Evolutionary conservation across 2,113 vertebrate species (phyloP).

Genomic region (Chitala chitala): DNA sequence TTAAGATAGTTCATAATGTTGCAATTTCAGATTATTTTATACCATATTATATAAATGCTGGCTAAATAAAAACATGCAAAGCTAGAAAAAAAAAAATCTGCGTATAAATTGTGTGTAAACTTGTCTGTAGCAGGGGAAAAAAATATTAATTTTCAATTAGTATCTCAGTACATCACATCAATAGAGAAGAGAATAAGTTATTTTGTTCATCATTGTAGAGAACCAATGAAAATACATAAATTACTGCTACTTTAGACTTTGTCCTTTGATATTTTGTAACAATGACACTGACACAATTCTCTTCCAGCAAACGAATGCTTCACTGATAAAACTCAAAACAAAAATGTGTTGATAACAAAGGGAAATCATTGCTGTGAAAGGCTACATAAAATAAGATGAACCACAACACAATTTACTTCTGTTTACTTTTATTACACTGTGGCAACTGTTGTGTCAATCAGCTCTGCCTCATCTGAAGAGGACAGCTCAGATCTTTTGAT

Average conservation of each 20-base stretch:
- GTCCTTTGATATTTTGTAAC: neutral
- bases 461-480: slow-evolving; percentile 34
- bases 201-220: neutral
- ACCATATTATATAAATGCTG: neutral
- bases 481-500: slow-evolving; percentile 45
- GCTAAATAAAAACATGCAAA: too few species aligned
- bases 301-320: too few species aligned
- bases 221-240: neutral
- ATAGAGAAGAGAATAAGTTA: neutral
- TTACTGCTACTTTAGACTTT: neutral
- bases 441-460: slow-evolving; percentile 46
- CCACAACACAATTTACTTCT: too few species aligned
- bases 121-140: too few species aligned
- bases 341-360: neutral
- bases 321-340: neutral
- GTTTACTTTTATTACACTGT: neutral
- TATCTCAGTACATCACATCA: neutral
- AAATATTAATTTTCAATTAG: neutral
- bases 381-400: neutral
- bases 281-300: too few species aligned
- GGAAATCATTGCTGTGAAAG: neutral
- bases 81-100: too few species aligned
- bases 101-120: too few species aligned
- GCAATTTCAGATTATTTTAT: too few species aligned
- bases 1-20: neutral